Base-by-base conservation (phyloP, 1,140 invertebrate species). In the Dendrolimus kikuchii region DNA sequence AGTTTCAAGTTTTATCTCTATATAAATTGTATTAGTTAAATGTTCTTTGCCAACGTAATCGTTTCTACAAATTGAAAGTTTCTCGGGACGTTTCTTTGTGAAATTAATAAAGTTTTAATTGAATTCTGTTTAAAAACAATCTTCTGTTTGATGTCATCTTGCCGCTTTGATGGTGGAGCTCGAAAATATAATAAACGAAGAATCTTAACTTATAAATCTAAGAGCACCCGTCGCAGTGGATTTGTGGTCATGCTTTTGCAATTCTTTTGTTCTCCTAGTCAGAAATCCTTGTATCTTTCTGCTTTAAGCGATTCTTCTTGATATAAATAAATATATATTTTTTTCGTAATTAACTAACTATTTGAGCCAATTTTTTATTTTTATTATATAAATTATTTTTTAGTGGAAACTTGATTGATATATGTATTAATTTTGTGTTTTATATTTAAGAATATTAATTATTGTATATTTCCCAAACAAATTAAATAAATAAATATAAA, bases 91-190 rank as follows among this genome's bases (percentile, higher is more conserved):
- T 67, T 77, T 74, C 73, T 77, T 77, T 77, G 73, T 66, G 64
- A 78, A 81, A 85, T 85, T 78, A 82, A 82, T 83, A 79, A 85
- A 85, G 66, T 85, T 85, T 85, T 81, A 85, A 85, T 85, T 85
- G 78, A 80, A 82, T 77, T 74, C 61, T 67, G 71, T 65, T 59
- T 60, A 64, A 72, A 70, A 81, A 68, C 68, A 72, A 75, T 79
- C 76, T 77, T 72, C 51, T 55, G 55, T 55, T 23, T 49, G 63
- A 70, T 72, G 70, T 74, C 70, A 75, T 65, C 57, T 64, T 63
- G 48, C 60, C 63, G 68, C 51, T 66, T 48, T n/a, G 40, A 60
- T 55, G 52, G 41, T 54, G 10, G 37, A 52, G 46, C 46, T 36
- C 51, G 50, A 43, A 23, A n/a, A 40, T 52, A 57, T 62, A 60